These are phyloP conservation scores for Cephus cinctus DNA, from an alignment of 1,140 invertebrate species.

Conservation along the genomic window DNA sequence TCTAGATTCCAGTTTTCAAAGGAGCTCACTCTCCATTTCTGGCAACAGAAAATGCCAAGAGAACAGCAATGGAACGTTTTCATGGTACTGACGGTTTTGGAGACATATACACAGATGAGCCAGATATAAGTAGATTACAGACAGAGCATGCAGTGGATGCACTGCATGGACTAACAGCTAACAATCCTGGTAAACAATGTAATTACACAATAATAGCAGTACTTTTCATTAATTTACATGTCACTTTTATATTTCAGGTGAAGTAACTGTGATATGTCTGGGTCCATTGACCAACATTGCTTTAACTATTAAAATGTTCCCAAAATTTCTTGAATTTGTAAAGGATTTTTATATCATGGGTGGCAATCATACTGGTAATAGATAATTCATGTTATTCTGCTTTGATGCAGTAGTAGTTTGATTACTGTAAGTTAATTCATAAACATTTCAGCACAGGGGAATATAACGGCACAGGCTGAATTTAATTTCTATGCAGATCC, in stretches of 20 bases:
- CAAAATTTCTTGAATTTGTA: slow-evolving; percentile 61
- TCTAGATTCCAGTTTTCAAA: slow-evolving; percentile 66
- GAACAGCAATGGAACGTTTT: slow-evolving; percentile 33
- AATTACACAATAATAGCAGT: background rate
- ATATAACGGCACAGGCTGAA: slow-evolving; percentile 68
- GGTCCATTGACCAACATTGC: slow-evolving; percentile 80
- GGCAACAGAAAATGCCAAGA: slow-evolving; percentile 31
- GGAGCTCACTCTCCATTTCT: slow-evolving; percentile 60
- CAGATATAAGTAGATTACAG: slow-evolving; percentile 40
- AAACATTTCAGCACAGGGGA: slow-evolving; percentile 62
- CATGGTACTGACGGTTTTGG: slow-evolving; percentile 71
- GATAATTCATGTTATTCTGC: slow-evolving; percentile 6
- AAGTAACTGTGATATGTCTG: slow-evolving; percentile 64
- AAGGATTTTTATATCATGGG: slow-evolving; percentile 75
- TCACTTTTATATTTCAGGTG: slow-evolving; percentile 30
- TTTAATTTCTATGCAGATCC: slow-evolving; percentile 80
- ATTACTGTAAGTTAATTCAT: slow-evolving; percentile 11
- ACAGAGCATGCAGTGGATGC: slow-evolving; percentile 53
- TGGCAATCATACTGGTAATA: slow-evolving; percentile 68
- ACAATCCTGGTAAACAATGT: slow-evolving; percentile 45
- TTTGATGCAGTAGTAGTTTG: slow-evolving; percentile 2
- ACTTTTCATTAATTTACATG: background rate
- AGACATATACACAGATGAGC: slow-evolving; percentile 50
- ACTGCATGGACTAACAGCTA: slow-evolving; percentile 53
- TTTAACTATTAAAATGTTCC: slow-evolving; percentile 67